These are phyloP conservation scores for Eupithecia exiguata DNA, from an alignment of 2,888 invertebrate genomes.

Conservation along the genomic window DNA sequence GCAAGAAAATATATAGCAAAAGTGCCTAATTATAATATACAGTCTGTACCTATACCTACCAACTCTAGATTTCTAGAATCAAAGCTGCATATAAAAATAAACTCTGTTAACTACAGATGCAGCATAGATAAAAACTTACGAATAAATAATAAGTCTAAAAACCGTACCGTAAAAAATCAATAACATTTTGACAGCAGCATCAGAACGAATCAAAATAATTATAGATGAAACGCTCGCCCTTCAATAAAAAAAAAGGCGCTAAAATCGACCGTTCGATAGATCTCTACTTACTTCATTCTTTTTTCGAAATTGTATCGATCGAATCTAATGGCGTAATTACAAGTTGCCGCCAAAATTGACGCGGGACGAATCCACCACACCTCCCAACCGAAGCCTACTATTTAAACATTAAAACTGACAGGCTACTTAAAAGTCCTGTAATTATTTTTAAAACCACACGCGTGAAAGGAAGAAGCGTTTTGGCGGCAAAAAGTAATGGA, in stretches of 20 bases:
- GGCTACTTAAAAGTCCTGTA: slow-evolving; percentile 77
- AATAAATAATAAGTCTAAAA: no score
- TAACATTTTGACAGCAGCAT: slow-evolving; percentile 75
- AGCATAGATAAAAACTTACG: background rate
- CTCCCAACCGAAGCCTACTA: slow-evolving; percentile 66
- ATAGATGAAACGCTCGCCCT: slow-evolving; percentile 58
- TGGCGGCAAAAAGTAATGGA: slow-evolving; percentile 71
- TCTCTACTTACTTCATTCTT: slow-evolving; percentile 19
- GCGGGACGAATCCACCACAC: slow-evolving; percentile 48
- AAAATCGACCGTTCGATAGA: slow-evolving; percentile 64
- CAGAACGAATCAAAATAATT: slow-evolving; percentile 70
- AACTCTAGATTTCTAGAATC: background rate
- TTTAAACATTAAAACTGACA: slow-evolving; percentile 82
- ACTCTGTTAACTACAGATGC: no score
- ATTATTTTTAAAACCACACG: slow-evolving; percentile 74
- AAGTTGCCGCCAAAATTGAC: slow-evolving; percentile 77
- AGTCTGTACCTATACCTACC: background rate
- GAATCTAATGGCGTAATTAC: slow-evolving; percentile 80
- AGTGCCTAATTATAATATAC: background rate
- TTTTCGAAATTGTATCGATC: slow-evolving; percentile 70
- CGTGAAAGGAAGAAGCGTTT: slow-evolving; percentile 62
- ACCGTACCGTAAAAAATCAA: slow-evolving; percentile 27
- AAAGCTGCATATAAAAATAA: background rate
- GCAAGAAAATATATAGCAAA: no score
- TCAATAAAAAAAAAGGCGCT: slow-evolving; percentile 58